These are phyloP conservation scores for Lithobates sylvaticus DNA, from an alignment of 2,797 vertebrate species.

Conservation along the genomic window DNA sequence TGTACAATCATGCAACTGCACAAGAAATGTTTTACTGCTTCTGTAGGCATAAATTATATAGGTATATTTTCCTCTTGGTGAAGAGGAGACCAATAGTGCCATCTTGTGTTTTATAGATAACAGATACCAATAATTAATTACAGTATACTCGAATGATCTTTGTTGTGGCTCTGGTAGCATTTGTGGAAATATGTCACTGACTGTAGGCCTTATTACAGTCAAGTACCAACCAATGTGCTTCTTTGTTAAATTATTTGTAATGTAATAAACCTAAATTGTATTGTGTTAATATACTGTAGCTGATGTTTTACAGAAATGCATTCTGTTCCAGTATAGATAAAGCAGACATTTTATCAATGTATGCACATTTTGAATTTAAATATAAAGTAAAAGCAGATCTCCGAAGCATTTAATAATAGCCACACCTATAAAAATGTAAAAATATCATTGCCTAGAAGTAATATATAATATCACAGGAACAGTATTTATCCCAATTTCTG, in stretches of 20 bases:
- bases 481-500: too few relatives aligned
- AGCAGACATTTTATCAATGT: too few relatives aligned
- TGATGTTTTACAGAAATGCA: too few relatives aligned
- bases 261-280: background rate
- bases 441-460: too few relatives aligned
- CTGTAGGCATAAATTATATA: background rate
- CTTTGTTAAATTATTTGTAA: background rate
- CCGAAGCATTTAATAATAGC: too few relatives aligned
- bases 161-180: background rate
- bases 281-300: background rate
- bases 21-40: background rate
- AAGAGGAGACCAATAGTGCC: constrained; percentile 53
- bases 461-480: too few relatives aligned
- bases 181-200: background rate
- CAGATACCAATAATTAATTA: background rate
- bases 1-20: background rate
- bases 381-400: too few relatives aligned
- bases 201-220: background rate
- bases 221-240: background rate
- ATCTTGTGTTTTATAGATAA: constrained; percentile 53
- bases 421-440: too few relatives aligned
- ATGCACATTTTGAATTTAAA: too few relatives aligned
- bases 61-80: background rate
- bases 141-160: background rate
- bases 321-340: too few relatives aligned